phyloP scores from a whole-genome alignment of 2,113 vertebrate genomes.

The Trematocara marginatum region DNA sequence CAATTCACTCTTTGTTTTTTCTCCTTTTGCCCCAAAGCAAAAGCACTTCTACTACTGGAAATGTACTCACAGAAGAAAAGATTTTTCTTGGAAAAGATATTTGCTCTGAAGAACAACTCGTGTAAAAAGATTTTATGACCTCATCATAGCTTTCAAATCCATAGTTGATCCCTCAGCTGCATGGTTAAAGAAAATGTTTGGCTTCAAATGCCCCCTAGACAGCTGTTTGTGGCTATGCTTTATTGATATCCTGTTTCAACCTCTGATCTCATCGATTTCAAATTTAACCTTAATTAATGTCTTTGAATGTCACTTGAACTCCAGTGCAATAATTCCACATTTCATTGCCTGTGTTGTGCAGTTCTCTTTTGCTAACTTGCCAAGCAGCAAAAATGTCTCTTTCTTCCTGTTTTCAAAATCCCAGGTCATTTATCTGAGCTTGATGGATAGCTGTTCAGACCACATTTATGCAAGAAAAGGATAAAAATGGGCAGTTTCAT shows the following conservation, averaged over 20 bases:
- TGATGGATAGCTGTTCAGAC: background rate
- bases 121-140: background rate
- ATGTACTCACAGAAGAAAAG: background rate
- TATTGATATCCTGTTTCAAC: background rate
- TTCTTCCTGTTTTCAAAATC: background rate
- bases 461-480: background rate
- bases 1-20: background rate
- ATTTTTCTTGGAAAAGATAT: slow-evolving; percentile 4
- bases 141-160: background rate
- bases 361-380: background rate
- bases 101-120: background rate
- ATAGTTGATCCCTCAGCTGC: background rate
- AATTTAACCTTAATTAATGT: slow-evolving; percentile 12
- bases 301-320: background rate
- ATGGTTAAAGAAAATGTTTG: background rate
- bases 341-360: background rate
- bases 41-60: background rate
- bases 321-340: background rate
- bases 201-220: background rate
- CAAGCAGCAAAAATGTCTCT: background rate
- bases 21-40: background rate
- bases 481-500: background rate
- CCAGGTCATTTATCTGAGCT: background rate
- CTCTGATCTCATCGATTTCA: background rate
- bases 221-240: slow-evolving; percentile 13